Base-by-base conservation (phyloP, 2,113 vertebrate genomes). In the Planiliza haematocheilus region DNA sequence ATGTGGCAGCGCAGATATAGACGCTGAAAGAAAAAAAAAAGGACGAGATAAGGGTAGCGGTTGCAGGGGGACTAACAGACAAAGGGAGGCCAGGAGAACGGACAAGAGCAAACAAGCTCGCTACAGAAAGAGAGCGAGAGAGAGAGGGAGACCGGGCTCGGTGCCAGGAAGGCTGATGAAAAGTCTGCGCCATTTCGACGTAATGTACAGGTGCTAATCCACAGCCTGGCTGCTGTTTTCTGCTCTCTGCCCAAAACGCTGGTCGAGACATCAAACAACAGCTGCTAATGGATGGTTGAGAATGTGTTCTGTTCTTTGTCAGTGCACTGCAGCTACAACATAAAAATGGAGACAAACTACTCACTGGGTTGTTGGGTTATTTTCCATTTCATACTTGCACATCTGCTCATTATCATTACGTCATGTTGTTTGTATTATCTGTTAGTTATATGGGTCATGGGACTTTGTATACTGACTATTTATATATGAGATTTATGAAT, bases 191-290 rank as follows among this genome's bases (percentile, higher is more conserved):
- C 41, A 43, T 68, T 80, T 57, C 59, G 72, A 42, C n/a, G 21
- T 39, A 53, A 77, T 57, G 52, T 16, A 57, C 66, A 78, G 78
- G 57, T 71, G 36, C 41, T 76, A 61, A 76, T 81, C 83, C 59
- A 48, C 64, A 61, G 48, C 38, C 61, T 57, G 57, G 62, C 53
- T 68, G 69, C 63, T 70, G 46, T 37, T 79, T 71, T 51, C 14
- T 42, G 4, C 46, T 65, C 36, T 39, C 7, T 6, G 38, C 42
- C 51, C 37, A 42, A 70, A 65, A 53, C 10, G 16, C 39, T 51
- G n/a, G 56, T 50, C 0, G 43, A 74, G 57, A 9, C 55, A 60
- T 59, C 20, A 42, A 59, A 41, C 39, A 49, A 56, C 66, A 77
- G 68, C 65, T 74, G 64, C 39, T 3, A 57, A 74, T 70, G 50